These are phyloP conservation scores for Aselliscus stoliczkanus DNA, from an alignment of 2,797 vertebrate species.

Conservation along the genomic window DNA sequence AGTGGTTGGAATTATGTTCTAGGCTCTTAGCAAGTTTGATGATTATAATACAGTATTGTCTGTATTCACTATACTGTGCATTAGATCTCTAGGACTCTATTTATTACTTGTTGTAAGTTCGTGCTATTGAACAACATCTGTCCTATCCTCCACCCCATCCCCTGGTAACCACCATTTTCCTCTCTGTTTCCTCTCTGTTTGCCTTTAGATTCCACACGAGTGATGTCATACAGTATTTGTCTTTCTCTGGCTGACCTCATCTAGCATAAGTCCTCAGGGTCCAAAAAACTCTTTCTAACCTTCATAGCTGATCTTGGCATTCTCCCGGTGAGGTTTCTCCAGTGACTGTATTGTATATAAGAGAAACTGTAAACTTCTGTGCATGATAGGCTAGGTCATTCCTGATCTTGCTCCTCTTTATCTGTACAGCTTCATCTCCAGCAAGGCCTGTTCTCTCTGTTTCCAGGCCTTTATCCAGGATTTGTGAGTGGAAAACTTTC, in stretches of 20 bases:
- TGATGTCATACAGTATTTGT: neutral
- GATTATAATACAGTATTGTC: neutral
- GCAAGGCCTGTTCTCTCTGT: neutral
- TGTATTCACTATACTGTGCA: neutral
- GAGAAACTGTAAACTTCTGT: neutral
- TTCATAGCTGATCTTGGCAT: neutral
- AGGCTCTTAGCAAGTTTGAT: neutral
- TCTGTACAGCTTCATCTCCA: neutral
- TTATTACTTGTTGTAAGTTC: neutral
- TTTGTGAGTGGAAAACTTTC: neutral
- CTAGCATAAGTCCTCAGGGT: neutral
- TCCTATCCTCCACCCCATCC: neutral
- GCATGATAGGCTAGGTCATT: neutral
- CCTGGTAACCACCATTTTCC: neutral
- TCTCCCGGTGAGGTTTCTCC: neutral
- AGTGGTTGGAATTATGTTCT: neutral
- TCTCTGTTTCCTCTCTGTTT: neutral
- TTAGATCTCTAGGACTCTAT: neutral
- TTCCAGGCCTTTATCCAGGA: neutral
- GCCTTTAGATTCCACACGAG: neutral
- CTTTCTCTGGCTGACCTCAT: neutral
- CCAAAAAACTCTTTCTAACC: neutral
- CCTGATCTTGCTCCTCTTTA: neutral
- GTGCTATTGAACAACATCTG: neutral
- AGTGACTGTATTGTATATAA: neutral